These are phyloP conservation scores for Phataginus tetradactyla DNA, from an alignment of 2,797 vertebrate species.

Conservation along the genomic window DNA sequence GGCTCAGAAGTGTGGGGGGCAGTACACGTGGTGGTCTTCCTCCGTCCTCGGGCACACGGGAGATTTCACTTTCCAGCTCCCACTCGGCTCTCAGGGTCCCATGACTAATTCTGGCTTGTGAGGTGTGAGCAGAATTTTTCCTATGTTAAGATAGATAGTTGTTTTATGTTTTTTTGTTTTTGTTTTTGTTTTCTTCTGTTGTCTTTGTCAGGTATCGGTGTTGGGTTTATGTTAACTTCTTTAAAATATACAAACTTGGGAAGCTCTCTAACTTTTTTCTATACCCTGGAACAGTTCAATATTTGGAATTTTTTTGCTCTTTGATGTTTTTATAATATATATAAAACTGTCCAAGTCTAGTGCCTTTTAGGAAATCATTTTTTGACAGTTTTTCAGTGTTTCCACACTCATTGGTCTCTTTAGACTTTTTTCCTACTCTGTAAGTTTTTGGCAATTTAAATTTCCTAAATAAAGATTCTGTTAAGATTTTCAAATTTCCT, in stretches of 20 bases:
- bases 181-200: background rate
- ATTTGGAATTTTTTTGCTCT: conserved; percentile 55
- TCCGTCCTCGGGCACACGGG: background rate
- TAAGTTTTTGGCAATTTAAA: conserved; percentile 19
- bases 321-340: conserved; percentile 68
- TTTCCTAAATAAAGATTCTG: background rate
- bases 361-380: conserved; percentile 72
- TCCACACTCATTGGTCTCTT: background rate
- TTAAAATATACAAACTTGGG: background rate
- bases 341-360: conserved; percentile 63
- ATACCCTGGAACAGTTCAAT: conserved; percentile 42
- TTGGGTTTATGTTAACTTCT: conserved; percentile 43
- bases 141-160: conserved; percentile 7
- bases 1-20: background rate
- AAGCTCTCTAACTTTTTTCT: conserved; percentile 58
- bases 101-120: background rate
- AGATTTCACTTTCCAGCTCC: background rate
- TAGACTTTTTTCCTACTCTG: background rate
- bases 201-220: conserved; percentile 17
- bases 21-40: background rate
- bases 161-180: background rate
- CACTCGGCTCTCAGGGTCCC: background rate
- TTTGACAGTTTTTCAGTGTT: conserved; percentile 10
- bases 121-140: conserved; percentile 18
- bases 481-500: conserved; percentile 3